These are phyloP conservation scores for Epinephelus lanceolatus DNA, from an alignment of 2,113 vertebrate genomes.

Conservation along the genomic window DNA sequence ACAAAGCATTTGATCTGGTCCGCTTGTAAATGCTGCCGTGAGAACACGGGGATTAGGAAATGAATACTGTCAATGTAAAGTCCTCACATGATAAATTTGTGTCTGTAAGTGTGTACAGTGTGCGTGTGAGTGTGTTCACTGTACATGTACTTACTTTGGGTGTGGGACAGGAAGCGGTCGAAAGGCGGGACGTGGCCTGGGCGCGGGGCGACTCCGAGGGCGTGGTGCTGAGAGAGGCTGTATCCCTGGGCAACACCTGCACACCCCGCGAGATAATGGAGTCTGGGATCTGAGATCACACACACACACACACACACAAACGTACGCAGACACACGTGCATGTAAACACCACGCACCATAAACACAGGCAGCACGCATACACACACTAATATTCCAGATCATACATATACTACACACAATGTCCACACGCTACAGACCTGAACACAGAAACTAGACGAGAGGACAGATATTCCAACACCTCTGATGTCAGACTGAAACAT, in stretches of 20 bases:
- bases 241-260: conserved; percentile 98
- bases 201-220: conserved; percentile 98
- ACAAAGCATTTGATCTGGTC: too few relatives aligned
- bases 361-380: background rate
- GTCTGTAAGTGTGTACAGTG: background rate
- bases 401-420: background rate
- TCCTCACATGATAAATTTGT: background rate
- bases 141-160: conserved; percentile 95
- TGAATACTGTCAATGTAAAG: background rate
- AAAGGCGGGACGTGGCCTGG: conserved; percentile 98
- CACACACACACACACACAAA: conserved; percentile 35
- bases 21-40: too few relatives aligned
- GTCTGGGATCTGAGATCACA: conserved; percentile 93
- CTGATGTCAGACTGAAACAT: background rate
- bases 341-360: conserved; percentile 18
- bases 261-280: conserved; percentile 99
- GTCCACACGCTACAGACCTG: conserved; percentile 25
- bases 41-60: background rate
- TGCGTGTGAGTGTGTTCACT: background rate
- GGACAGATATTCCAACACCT: conserved; percentile 15
- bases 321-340: conserved; percentile 30
- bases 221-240: conserved; percentile 98
- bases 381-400: conserved; percentile 25
- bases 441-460: conserved; percentile 10
- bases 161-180: conserved; percentile 98